Percentiles rank a stretch among this genome's conserved stretches.
Evolutionary conservation across 1,140 invertebrate genomes (phyloP).

Genomic region (Solenopsis invicta): DNA sequence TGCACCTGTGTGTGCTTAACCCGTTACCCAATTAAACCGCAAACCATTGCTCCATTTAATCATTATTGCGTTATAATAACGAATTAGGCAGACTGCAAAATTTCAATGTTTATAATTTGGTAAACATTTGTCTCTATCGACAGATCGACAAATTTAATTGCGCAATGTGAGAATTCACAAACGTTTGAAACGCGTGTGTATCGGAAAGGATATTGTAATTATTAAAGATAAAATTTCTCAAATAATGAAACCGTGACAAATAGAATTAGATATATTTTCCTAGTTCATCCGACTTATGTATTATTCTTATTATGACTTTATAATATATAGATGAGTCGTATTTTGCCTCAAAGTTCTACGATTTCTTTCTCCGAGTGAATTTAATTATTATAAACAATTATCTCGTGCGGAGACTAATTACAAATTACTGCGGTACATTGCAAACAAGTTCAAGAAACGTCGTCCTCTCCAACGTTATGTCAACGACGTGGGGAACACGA

Average conservation of each 20-base stretch:
- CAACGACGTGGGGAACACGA: not conserved
- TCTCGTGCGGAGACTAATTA: not conserved
- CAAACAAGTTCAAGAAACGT: not conserved
- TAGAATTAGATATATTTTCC: not conserved
- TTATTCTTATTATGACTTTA: too few species aligned
- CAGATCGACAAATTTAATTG: not conserved
- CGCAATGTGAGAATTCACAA: conserved; percentile 8
- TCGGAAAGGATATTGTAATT: not conserved
- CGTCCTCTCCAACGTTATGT: not conserved
- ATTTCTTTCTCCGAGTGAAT: too few species aligned
- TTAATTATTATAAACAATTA: not conserved
- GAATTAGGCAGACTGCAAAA: conserved; percentile 3
- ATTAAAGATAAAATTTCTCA: not conserved
- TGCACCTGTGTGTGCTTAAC: conserved; percentile 54
- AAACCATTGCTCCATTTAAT: conserved; percentile 53
- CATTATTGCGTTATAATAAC: conserved; percentile 47
- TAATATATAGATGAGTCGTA: too few species aligned
- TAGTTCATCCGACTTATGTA: too few species aligned
- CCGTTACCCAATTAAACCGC: conserved; percentile 59
- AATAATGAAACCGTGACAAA: not conserved
- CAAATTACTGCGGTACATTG: not conserved
- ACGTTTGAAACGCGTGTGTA: not conserved
- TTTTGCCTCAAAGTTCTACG: too few species aligned
- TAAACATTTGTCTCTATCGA: not conserved
- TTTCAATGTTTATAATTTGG: not conserved